Base-by-base conservation (phyloP, 2,113 vertebrate species). In the Galeopterus variegatus region DNA sequence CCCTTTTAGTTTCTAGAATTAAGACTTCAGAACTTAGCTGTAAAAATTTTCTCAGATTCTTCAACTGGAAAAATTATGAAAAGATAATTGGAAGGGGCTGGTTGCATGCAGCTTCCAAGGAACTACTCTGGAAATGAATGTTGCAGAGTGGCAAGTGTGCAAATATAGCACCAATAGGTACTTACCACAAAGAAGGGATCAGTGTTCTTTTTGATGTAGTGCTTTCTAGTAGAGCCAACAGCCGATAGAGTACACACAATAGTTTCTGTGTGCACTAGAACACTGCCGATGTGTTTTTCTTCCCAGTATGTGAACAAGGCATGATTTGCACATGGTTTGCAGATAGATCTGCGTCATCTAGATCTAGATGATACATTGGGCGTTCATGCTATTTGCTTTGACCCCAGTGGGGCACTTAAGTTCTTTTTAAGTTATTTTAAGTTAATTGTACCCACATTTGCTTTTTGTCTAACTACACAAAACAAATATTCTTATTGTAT, bases 41-140 rank as follows among this genome's bases (percentile, higher is more conserved):
- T 72, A 73, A 77, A 90, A 65, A 33, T 95, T 52, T 88, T 88
- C 69, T 88, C 67, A 76, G 33, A n/a, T 92, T 60, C 31, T 48
- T 92, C 56, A 75, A 33, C 3, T 92, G 17, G 62, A 86, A 88
- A 93, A 84, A 45, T 56, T 77, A 45, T 19, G 54, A 41, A 94
- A 80, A 93, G 36, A 64, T 93, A 41, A 58, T 64, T 94, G 41
- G 8, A n/a, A 9, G 6, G n/a, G 31, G 28, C 21, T 69, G 52
- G 24, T 77, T 67, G 14, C 21, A 13, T 31, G 7, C 12, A 9
- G 28, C 62, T 67, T 89, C 86, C 21, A 13, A 70, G 54, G 28
- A 70, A 23, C 21, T 54, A 3, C 8, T 4, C 60, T 85, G 9
- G 52, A 86, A 90, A 75, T 41, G 69, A 54, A 23, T 17, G 7